phyloP scores from a whole-genome alignment of 35 echinoderm and acorn worm species.

The Patiria miniata region DNA sequence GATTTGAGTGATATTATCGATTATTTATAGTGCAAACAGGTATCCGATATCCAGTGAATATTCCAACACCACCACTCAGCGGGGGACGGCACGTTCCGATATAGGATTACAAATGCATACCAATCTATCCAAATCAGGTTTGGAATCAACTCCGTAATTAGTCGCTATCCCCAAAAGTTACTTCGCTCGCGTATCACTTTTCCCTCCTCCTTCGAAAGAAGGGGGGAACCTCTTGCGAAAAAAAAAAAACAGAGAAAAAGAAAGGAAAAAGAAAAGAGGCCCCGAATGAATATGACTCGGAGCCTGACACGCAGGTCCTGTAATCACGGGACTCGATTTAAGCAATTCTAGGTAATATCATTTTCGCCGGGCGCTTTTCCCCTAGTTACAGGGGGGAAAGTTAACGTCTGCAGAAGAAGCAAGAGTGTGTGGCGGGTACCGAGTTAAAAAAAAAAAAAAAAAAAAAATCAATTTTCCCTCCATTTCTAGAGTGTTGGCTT shows the following conservation, averaged over 20 bases:
- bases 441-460: not conserved
- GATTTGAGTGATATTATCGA: constrained; percentile 26
- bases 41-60: constrained; percentile 1
- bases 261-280: too few species aligned
- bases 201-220: not conserved
- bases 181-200: not conserved
- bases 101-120: constrained; percentile 26
- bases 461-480: constrained; percentile 23
- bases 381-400: constrained; percentile 8
- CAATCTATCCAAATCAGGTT: constrained; percentile 21
- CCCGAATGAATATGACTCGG: not conserved
- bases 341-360: constrained; percentile 2
- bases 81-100: not conserved
- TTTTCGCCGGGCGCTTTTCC: constrained; percentile 19
- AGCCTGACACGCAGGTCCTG: not conserved
- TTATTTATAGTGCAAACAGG: constrained; percentile 26
- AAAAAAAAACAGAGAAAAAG: too few species aligned
- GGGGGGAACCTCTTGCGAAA: too few species aligned
- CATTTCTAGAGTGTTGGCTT: constrained; percentile 26
- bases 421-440: not conserved
- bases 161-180: not conserved
- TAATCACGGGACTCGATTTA: not conserved
- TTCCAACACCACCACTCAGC: not conserved
- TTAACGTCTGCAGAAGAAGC: not conserved
- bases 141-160: constrained; percentile 22